Percentiles rank a stretch among this genome's conserved stretches.
Evolutionary conservation across 2,888 invertebrate species (phyloP).

Genomic region (Drosophila anceps): DNA sequence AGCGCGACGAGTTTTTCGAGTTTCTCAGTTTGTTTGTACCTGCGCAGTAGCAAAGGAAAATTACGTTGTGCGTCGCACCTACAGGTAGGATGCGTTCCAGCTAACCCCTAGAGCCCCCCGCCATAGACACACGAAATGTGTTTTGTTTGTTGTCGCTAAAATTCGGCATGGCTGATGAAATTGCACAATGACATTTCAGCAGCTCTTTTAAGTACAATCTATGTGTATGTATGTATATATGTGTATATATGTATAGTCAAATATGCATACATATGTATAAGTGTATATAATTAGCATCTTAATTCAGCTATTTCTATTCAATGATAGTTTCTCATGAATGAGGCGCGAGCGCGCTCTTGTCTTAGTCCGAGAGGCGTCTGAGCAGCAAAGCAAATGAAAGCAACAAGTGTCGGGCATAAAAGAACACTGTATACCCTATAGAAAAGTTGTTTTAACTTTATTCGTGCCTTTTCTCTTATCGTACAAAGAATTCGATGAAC

Average conservation of each 20-base stretch:
- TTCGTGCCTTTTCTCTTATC: neutral
- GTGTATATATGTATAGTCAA: conserved; percentile 1
- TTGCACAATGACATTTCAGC: conserved; percentile 65
- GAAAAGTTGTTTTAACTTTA: neutral
- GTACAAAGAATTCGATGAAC: neutral
- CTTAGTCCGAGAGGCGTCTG: conserved; percentile 1
- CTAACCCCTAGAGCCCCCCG: neutral
- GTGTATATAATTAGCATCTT: conserved; percentile 43
- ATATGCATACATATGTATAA: neutral
- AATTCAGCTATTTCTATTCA: conserved; percentile 47
- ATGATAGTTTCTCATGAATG: conserved; percentile 70
- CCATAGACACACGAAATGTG: conserved; percentile 19
- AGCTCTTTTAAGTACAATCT: conserved; percentile 29
- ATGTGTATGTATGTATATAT: conserved; percentile 3
- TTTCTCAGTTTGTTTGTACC: conserved; percentile 53
- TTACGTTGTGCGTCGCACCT: conserved; percentile 60
- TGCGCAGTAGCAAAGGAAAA: conserved; percentile 61
- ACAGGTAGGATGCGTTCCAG: conserved; percentile 24
- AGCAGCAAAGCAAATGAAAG: conserved; percentile 12
- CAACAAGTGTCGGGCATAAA: conserved; percentile 1
- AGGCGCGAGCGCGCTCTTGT: conserved; percentile 22
- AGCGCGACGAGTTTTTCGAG: conserved; percentile 50
- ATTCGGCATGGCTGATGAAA: conserved; percentile 67
- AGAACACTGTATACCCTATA: neutral
- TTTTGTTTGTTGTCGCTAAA: conserved; percentile 17